Base-by-base conservation (phyloP, 2,797 vertebrate genomes). In the Sebastes trivittatus region DNA sequence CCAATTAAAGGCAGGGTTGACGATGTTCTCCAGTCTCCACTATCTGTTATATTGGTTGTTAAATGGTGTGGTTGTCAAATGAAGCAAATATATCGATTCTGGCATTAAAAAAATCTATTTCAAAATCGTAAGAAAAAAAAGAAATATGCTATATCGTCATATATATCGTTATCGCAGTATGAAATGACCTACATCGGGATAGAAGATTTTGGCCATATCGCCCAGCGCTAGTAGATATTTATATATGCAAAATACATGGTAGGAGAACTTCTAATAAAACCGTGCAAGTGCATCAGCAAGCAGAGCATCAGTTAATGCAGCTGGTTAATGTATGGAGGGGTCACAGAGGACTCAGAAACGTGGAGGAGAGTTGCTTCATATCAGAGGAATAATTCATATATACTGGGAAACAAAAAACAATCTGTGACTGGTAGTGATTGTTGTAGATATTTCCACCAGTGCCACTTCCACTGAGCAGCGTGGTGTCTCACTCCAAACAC, bases 361-460 rank as follows among this genome's bases (percentile, higher is more conserved):
- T 85, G 30, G 82, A 79, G 72, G 68, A 14, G 60, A 62, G 68
- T 58, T 16, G 16, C 71, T 85, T 90, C 65, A 88, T 81, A 80
- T 90, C 77, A 84, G 54, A 81, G 80, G 88, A 92, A 88, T 89
- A 87, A 93, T 93, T 93, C 72, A 92, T 90, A 72, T 55, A 23
- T 42, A 72, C 60, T 7, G 2, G 22, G 23, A 46, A 66, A 72
- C 38, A 42, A 79, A 74, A 72, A 73, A 84, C 68, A 83, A 75
- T 80, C 29, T 55, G 79, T 87, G 92, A 92, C 58, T 81, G 72
- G 59, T 84, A 5, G 82, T 78, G 77, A 88, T 87, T 84, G 79
- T 38, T 83, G 80, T 54, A 64, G 86, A 80, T 82, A 78, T 79
- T 89, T 88, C 72, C 82, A 23, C 65, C 6, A 56, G 16, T 46